Evolutionary conservation across 2,888 invertebrate species (phyloP).

Genomic region (Stenichneumon culpator): DNA sequence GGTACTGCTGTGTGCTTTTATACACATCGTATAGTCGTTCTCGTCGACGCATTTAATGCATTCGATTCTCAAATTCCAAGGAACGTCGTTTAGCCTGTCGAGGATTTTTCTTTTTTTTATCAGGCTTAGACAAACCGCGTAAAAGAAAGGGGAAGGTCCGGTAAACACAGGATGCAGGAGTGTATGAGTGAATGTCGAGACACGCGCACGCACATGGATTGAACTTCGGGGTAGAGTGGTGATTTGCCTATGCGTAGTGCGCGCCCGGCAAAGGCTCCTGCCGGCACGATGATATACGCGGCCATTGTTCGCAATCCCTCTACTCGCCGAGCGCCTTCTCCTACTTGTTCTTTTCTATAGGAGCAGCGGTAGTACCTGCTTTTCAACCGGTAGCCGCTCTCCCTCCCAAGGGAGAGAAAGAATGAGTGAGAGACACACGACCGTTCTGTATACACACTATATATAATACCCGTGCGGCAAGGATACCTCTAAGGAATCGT

Average conservation of each 20-base stretch:
- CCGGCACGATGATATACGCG: constrained; percentile 84
- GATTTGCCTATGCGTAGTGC: constrained; percentile 84
- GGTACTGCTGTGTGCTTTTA: background rate
- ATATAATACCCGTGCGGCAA: constrained; percentile 28
- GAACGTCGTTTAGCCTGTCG: constrained; percentile 77
- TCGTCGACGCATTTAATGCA: constrained; percentile 72
- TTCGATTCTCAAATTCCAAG: constrained; percentile 80
- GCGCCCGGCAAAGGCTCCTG: constrained; percentile 77
- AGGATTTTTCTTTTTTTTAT: constrained; percentile 72
- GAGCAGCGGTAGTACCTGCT: constrained; percentile 64
- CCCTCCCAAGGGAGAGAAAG: constrained; percentile 13
- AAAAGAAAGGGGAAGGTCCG: constrained; percentile 43
- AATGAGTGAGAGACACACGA: constrained; percentile 38
- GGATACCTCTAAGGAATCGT: constrained; percentile 37
- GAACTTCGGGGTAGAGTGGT: constrained; percentile 69
- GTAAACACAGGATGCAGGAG: background rate
- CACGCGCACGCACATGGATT: constrained; percentile 44
- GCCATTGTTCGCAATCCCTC: constrained; percentile 81
- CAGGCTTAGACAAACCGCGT: constrained; percentile 79
- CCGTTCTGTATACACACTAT: constrained; percentile 42
- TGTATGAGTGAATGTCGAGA: background rate
- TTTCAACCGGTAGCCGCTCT: constrained; percentile 65
- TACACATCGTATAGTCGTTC: constrained; percentile 25
- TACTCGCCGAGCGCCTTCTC: constrained; percentile 67
- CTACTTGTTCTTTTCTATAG: constrained; percentile 64